Percentiles rank a stretch among this genome's conserved stretches.
Conservation (phyloP, 2,888 invertebrate genomes). For the Tetranychus truncatus region DNA sequence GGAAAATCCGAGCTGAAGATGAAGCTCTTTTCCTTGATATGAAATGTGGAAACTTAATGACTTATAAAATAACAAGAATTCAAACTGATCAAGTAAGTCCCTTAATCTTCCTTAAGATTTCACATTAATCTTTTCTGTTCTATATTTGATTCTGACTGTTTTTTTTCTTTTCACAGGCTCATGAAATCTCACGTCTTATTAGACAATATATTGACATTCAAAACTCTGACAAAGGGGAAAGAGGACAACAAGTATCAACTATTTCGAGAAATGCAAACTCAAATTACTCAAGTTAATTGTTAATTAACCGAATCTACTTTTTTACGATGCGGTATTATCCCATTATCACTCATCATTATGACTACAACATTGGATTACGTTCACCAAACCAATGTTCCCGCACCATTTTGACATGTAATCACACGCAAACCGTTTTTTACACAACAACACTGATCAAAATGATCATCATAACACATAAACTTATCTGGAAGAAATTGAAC, state of each 20-base stretch:
- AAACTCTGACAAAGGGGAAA: constrained; percentile 16
- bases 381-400: neutral
- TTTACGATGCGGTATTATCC: too few relatives aligned
- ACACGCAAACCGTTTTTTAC: neutral
- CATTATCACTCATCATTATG: too few relatives aligned
- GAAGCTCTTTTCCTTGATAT: constrained; percentile 81
- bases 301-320: neutral
- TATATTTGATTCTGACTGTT: neutral
- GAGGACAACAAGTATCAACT: constrained; percentile 5
- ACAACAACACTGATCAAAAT: neutral
- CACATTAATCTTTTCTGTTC: neutral
- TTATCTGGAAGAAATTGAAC: too few relatives aligned
- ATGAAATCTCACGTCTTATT: constrained; percentile 85
- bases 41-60: constrained; percentile 89
- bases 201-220: constrained; percentile 89
- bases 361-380: neutral
- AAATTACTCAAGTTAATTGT: constrained; percentile 4
- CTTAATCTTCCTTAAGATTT: neutral
- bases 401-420: neutral
- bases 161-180: constrained; percentile 47
- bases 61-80: constrained; percentile 78
- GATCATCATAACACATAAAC: too few relatives aligned
- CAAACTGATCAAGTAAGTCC: constrained; percentile 55
- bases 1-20: constrained; percentile 74
- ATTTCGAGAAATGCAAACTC: constrained; percentile 3